phyloP scores from a whole-genome alignment of 2,797 vertebrate species.

The Poeciliopsis turneri region DNA sequence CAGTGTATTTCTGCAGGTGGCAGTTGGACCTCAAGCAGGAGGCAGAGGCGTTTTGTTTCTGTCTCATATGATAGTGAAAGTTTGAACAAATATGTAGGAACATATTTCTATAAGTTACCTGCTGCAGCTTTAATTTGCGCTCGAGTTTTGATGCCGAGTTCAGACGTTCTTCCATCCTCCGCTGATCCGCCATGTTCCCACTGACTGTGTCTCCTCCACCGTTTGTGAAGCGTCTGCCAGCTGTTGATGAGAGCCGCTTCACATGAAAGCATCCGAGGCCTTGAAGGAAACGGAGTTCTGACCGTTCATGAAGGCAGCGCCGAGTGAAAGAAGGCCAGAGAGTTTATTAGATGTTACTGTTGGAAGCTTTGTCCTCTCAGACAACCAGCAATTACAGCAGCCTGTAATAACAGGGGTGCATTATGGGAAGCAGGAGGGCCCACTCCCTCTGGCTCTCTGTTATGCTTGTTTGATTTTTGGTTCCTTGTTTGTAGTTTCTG shows the following conservation, averaged over 20 bases:
- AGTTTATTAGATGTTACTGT: constrained; percentile 51
- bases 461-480: constrained; percentile 54
- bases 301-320: constrained; percentile 44
- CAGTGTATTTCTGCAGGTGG: too few species aligned
- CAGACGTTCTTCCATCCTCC: not conserved
- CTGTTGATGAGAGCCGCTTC: constrained; percentile 30
- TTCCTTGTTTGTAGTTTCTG: constrained; percentile 36
- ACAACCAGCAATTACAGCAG: constrained; percentile 45
- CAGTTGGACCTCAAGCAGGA: too few species aligned
- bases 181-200: not conserved
- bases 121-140: not conserved
- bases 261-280: constrained; percentile 13
- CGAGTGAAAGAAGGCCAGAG: constrained; percentile 31
- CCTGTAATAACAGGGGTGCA: constrained; percentile 54
- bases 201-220: constrained; percentile 13
- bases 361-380: constrained; percentile 37
- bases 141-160: not conserved
- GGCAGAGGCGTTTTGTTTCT: too few species aligned
- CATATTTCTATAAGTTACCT: too few species aligned
- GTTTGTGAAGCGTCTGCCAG: constrained; percentile 15
- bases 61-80: too few species aligned
- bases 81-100: too few species aligned
- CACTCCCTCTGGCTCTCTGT: constrained; percentile 52
- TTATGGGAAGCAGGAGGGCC: constrained; percentile 59
- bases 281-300: constrained; percentile 12